Conservation (phyloP, 1,140 invertebrate species). For the Drosophila bocki region DNA sequence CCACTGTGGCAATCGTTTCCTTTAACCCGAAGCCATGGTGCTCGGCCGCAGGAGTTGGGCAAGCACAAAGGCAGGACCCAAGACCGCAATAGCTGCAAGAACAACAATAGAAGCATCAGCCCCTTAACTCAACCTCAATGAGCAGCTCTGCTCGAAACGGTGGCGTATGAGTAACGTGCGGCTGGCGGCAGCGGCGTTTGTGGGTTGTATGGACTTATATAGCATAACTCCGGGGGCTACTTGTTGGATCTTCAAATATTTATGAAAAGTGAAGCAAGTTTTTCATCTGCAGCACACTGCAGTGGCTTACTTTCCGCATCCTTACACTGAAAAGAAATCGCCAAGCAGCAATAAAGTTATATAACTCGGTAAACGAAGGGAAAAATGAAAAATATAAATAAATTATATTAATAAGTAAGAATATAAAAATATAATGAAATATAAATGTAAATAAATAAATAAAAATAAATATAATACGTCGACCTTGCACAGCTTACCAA, state of each 20-base stretch:
- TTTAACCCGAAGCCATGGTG: not conserved
- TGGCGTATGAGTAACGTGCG: conserved; percentile 76
- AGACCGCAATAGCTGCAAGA: conserved; percentile 33
- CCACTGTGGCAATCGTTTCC: conserved; percentile 6
- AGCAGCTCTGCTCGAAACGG: conserved; percentile 38
- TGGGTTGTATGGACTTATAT: conserved; percentile 44
- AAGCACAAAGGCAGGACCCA: conserved; percentile 30
- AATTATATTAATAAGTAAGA: not conserved
- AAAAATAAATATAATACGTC: not conserved
- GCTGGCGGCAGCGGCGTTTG: conserved; percentile 28
- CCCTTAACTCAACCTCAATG: conserved; percentile 77
- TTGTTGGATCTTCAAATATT: conserved; percentile 79
- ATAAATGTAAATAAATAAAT: not conserved
- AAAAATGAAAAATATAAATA: no score
- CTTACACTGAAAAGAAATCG: conserved; percentile 6
- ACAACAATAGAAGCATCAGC: conserved; percentile 50
- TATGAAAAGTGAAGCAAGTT: conserved; percentile 60
- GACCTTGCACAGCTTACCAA: not conserved
- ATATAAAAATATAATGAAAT: no score
- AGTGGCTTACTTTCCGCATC: conserved; percentile 18
- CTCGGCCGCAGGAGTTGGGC: conserved; percentile 15
- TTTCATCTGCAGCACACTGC: conserved; percentile 26
- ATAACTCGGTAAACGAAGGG: not conserved
- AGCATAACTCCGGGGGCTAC: conserved; percentile 73
- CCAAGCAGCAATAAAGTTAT: not conserved